Base-by-base conservation (phyloP, 2,888 invertebrate species). In the Neria commutata region DNA sequence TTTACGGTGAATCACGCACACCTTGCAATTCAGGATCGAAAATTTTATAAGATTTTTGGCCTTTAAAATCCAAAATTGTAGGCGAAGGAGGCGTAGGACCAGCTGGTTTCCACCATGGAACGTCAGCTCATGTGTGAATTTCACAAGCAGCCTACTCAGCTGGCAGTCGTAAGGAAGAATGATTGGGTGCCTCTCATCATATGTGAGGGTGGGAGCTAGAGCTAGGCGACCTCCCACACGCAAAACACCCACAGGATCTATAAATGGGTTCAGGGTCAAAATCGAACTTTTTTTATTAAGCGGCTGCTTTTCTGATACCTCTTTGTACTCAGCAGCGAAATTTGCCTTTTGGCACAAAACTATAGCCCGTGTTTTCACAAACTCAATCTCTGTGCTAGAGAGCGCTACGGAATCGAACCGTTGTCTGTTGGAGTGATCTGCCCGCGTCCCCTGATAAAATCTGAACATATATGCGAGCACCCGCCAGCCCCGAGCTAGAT, bases 71-170 rank as follows among this genome's bases (percentile, higher is more conserved):
- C 37, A 48, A 16, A 29, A 53, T 21, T 14, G 11, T 14, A 14
- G 4, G 4, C n/a, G 8, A 14, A 37, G 8, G 8, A 53, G 24
- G 6, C 53, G 53, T 11, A 25, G 21, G 8, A 53, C 53, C 16
- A 54, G 26, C n/a, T 45, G 33, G 3, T 54, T 54, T 10, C 54
- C 54, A 23, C 47, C 47, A 14, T 45, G 54, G 1, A 47, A 16
- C 21, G 46, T 29, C 2, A 54, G 3, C 3, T n/a, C 4, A 46
- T 54, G 29, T 19, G 8, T 21, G 21, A 54, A 54, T n/a, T 54
- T 26, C n/a, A 54, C 33, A 17, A 54, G 37, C 14, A 53, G 40
- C 10, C 26, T 16, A 14, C 16, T 11, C 8, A 42, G 26, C 11
- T 42, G 19, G 2, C 42, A 24, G 11, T n/a, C n/a, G n/a, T 25